These are phyloP conservation scores for Porites rus DNA, from an alignment of 92 coral and sea anemone genomes.

Conservation along the genomic window DNA sequence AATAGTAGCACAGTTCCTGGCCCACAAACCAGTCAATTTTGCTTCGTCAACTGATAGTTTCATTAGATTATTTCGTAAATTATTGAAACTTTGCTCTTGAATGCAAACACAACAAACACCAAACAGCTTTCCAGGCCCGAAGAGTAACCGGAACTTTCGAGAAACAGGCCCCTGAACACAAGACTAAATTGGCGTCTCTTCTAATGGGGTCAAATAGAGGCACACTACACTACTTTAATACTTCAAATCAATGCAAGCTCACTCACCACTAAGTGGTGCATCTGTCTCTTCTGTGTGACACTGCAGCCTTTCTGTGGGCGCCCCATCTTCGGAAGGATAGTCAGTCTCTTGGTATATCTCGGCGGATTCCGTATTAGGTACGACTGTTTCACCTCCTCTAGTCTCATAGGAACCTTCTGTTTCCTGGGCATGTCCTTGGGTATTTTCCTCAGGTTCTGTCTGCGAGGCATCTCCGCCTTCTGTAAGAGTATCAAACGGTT, in stretches of 20 bases:
- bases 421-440: constrained; percentile 15
- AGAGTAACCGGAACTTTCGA: too few species aligned
- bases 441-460: constrained; percentile 20
- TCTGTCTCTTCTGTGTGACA: neutral
- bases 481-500: neutral
- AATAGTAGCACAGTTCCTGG: too few species aligned
- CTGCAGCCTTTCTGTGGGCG: neutral
- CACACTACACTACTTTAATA: neutral
- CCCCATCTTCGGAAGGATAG: neutral
- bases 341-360: constrained; percentile 10
- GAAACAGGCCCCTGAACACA: neutral
- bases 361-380: neutral
- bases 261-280: neutral
- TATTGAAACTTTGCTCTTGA: too few species aligned
- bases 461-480: constrained; percentile 13
- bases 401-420: neutral
- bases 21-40: too few species aligned
- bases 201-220: neutral
- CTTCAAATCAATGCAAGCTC: neutral
- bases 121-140: too few species aligned
- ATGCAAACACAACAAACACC: too few species aligned
- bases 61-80: too few species aligned
- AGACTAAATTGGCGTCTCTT: neutral
- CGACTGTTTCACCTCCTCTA: neutral
- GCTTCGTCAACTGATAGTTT: too few species aligned